Percentiles rank a stretch among this genome's conserved stretches.
Evolutionary conservation across 1,140 invertebrate genomes (phyloP).

Genomic region (Anthonomus grandis): DNA sequence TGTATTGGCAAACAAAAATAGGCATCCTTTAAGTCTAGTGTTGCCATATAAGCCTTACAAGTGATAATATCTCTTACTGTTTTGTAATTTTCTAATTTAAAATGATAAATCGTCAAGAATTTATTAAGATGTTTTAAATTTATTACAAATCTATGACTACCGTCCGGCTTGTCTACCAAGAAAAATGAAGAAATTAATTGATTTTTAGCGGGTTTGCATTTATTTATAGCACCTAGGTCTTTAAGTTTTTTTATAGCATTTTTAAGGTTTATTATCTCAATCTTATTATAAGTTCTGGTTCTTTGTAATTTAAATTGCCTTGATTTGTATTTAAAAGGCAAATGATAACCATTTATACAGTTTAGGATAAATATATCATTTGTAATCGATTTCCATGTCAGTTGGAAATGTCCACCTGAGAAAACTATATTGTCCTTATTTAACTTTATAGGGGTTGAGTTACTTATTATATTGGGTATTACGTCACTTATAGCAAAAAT

Average conservation of each 20-base stretch:
- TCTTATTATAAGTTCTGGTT: not conserved
- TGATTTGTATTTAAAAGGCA: not conserved
- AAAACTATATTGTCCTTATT: too few relatives aligned
- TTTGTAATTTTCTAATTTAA: conserved; percentile 5
- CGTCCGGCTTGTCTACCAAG: not conserved
- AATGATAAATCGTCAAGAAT: not conserved
- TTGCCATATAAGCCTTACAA: conserved; percentile 24
- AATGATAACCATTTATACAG: not conserved
- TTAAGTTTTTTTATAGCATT: not conserved
- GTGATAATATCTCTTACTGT: not conserved
- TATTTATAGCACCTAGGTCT: not conserved
- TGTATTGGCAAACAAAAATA: conserved; percentile 25
- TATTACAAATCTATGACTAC: not conserved
- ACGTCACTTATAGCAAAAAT: too few relatives aligned
- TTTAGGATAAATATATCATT: not conserved
- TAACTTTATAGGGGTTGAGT: not conserved
- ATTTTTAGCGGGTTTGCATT: not conserved
- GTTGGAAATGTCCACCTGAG: not conserved
- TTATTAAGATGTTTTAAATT: not conserved
- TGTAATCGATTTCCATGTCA: not conserved
- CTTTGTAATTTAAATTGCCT: not conserved
- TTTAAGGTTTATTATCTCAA: not conserved
- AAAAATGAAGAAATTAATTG: not conserved
- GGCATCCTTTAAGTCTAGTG: conserved; percentile 31
- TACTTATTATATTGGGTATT: too few relatives aligned